Percentiles rank a stretch among this genome's conserved stretches.
These are phyloP conservation scores for Melinopterus prodromus DNA, from an alignment of 2,888 invertebrate species.

Conservation along the genomic window DNA sequence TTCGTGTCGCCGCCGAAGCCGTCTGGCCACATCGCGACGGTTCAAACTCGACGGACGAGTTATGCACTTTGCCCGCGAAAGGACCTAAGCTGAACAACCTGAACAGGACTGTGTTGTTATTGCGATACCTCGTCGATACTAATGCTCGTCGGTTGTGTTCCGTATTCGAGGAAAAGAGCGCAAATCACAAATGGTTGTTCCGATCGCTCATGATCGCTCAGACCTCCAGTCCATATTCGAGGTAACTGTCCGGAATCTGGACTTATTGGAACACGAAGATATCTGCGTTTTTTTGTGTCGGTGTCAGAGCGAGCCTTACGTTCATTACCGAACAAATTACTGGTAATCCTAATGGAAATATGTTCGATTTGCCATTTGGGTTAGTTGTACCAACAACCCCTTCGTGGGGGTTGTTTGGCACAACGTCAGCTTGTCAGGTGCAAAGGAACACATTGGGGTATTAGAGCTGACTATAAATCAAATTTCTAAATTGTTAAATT, in stretches of 20 bases:
- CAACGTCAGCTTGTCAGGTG: too few relatives aligned
- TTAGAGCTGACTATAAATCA: too few relatives aligned
- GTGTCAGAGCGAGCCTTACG: not conserved
- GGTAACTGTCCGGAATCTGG: not conserved
- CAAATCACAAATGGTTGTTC: slow-evolving; percentile 4
- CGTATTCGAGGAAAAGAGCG: not conserved
- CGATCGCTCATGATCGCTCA: not conserved
- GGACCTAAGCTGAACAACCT: not conserved
- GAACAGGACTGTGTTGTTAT: not conserved
- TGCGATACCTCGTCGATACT: not conserved
- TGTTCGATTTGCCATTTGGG: not conserved
- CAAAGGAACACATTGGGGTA: too few relatives aligned
- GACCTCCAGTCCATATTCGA: not conserved
- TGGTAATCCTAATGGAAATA: not conserved
- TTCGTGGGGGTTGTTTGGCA: too few relatives aligned
- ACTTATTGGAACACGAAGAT: not conserved
- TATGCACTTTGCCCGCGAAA: not conserved
- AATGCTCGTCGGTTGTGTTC: not conserved
- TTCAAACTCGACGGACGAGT: not conserved
- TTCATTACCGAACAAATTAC: not conserved
- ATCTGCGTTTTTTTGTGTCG: not conserved
- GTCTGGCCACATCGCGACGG: not conserved
- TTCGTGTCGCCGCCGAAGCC: not conserved
- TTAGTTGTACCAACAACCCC: too few relatives aligned
- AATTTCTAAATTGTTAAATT: too few relatives aligned